These are phyloP conservation scores for Cyrtonyx montezumae DNA, from an alignment of 2,113 vertebrate species.

Conservation along the genomic window DNA sequence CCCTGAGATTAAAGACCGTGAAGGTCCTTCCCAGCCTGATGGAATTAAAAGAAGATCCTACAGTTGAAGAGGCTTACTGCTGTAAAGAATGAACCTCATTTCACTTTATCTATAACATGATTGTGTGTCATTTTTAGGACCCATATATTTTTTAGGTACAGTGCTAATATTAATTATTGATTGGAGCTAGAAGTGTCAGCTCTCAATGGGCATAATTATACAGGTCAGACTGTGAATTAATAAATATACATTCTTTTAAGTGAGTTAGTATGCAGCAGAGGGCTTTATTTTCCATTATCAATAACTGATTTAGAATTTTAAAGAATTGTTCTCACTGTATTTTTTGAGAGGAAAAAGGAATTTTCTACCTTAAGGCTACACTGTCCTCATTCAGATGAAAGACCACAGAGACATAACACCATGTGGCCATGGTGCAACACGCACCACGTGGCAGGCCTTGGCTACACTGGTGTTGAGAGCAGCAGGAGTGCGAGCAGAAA, in stretches of 20 bases:
- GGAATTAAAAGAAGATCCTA: neutral
- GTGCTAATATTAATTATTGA: conserved; percentile 12
- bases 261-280: neutral
- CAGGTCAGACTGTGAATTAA: neutral
- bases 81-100: neutral
- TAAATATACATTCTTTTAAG: neutral
- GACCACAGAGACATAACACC: neutral
- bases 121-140: neutral
- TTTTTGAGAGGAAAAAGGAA: neutral
- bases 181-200: neutral
- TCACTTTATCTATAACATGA: neutral
- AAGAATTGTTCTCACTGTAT: neutral
- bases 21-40: neutral
- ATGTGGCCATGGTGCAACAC: too few relatives aligned
- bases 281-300: neutral
- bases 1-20: neutral
- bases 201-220: neutral
- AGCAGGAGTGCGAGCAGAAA: neutral
- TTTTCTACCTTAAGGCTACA: neutral
- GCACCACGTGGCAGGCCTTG: neutral
- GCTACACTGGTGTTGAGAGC: neutral
- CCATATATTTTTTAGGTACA: neutral
- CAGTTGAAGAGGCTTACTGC: neutral
- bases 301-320: neutral
- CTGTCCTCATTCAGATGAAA: neutral